phyloP scores from a whole-genome alignment of 2,113 vertebrate genomes.

The Tragulus kanchil region DNA sequence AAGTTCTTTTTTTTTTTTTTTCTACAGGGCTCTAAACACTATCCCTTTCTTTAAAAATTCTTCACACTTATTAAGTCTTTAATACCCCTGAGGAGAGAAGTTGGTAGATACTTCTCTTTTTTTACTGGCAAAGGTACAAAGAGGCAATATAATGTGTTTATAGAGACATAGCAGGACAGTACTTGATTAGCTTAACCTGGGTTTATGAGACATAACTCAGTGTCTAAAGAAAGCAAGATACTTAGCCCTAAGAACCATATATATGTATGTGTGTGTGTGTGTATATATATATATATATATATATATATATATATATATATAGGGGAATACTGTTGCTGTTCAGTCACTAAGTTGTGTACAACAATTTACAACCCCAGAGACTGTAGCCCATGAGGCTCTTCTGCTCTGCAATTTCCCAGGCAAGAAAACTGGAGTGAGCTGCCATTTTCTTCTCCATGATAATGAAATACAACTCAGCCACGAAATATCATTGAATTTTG shows the following conservation, averaged over 20 bases:
- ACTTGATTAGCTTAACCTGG: conserved; percentile 19
- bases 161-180: background rate
- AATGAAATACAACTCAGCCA: background rate
- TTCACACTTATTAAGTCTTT: conserved; percentile 6
- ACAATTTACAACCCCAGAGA: background rate
- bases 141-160: background rate
- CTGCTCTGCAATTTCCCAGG: background rate
- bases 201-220: conserved; percentile 15
- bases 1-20: background rate
- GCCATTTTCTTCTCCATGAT: background rate
- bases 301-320: background rate
- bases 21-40: background rate
- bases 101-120: background rate
- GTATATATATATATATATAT: too few species aligned
- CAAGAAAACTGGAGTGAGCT: background rate
- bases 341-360: background rate
- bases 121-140: conserved; percentile 18
- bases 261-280: background rate
- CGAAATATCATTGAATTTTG: background rate
- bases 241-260: background rate
- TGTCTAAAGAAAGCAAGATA: background rate
- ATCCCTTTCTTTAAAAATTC: background rate
- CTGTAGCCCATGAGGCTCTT: background rate
- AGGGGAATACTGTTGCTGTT: background rate
- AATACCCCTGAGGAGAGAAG: background rate